Base-by-base conservation (phyloP, 2,113 vertebrate species). In the Otis tarda region DNA sequence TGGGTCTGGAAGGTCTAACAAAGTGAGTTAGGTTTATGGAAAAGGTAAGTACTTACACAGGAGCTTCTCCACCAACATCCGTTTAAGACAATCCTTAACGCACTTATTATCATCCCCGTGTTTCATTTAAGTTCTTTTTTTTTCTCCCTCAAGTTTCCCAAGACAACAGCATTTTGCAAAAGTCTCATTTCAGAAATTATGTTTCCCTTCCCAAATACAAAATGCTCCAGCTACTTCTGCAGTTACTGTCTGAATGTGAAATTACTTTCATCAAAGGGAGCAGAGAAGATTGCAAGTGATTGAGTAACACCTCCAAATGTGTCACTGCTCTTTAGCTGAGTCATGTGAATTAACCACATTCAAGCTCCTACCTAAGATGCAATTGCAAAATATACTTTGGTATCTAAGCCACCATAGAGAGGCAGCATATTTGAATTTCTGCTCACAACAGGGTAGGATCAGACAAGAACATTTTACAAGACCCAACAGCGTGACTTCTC, bases 401-500 rank as follows among this genome's bases (percentile, higher is more conserved):
- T 94, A 89, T 82, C 95, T 68, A 92, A 68, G 89, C 27, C 16
- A 35, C 61, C 39, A 55, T 6, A 41, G 61, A 94, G 83, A 89
- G 47, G 87, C 73, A 87, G 77, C 35, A 41, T 65, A 77, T 93
- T 69, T 86, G 83, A 95, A 80, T 83, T 92, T 77, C 86, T 92
- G 59, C 71, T 92, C n/a, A 55, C 47, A 64, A 31, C 77, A 82
- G 56, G 30, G 67, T 49, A 87, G 80, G 65, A 77, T 55, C 71
- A 78, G 68, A 83, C 41, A 60, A 69, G 77, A 65, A 47, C 76
- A 57, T 43, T 94, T 94, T 47, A 83, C 80, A 60, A 27, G 65
- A 87, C 37, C 61, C 49, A 84, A 10, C 10, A 3, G 77, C 28
- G 69, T 94, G 83, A 82, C 80, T 92, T 63, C 76, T 75, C 91